A percentile compares a stretch with the other conserved stretches of the same genome.
These are phyloP conservation scores for Acanthiza pusilla DNA, from an alignment of 2,797 vertebrate species.

Conservation along the genomic window DNA sequence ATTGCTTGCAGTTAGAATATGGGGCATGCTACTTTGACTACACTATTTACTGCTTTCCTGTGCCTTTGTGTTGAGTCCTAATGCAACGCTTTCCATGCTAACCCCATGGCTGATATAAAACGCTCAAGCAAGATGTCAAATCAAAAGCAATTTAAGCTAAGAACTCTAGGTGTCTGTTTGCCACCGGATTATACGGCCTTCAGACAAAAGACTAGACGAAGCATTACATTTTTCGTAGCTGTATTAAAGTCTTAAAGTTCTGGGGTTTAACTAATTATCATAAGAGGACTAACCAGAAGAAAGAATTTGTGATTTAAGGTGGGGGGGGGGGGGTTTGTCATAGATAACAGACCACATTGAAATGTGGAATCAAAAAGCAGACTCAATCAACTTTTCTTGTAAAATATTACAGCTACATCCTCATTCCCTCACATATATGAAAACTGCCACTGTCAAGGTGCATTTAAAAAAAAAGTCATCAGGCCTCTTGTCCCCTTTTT, in stretches of 20 bases:
- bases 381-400: background rate
- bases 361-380: background rate
- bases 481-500: background rate
- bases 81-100: background rate
- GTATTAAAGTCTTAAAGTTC: background rate
- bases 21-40: background rate
- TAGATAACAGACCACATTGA: background rate
- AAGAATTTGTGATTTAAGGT: background rate
- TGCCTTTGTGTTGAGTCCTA: background rate
- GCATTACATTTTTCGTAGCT: background rate
- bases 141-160: background rate
- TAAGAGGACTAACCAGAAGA: background rate
- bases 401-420: background rate
- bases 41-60: background rate
- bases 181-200: background rate
- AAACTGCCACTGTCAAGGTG: background rate
- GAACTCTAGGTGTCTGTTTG: background rate
- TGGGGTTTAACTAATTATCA: background rate
- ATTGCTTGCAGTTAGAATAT: background rate
- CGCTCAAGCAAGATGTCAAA: background rate
- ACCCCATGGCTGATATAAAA: background rate
- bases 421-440: background rate
- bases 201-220: background rate
- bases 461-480: background rate
- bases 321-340: fast-evolving